Percentiles rank a stretch among this genome's conserved stretches.
Conservation (phyloP, 2,888 invertebrate genomes). For the Luperina nickerlii region DNA sequence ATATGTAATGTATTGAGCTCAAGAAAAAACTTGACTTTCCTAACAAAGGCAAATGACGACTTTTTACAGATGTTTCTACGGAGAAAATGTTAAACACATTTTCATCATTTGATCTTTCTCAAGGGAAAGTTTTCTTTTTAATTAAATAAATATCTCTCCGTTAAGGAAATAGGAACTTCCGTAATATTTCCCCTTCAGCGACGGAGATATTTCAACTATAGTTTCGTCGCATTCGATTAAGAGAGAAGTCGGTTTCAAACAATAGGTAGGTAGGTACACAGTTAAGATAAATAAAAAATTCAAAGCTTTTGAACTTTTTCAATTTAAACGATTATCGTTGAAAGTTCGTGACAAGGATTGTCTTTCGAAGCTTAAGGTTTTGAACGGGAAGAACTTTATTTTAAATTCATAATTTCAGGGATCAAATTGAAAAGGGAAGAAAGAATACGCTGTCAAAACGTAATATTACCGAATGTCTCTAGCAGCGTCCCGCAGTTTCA, state of each 20-base stretch:
- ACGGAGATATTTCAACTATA: conserved; percentile 26
- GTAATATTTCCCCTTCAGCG: conserved; percentile 11
- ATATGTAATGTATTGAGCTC: not conserved
- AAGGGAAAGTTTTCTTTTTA: conserved; percentile 26
- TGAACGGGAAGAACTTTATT: conserved; percentile 30
- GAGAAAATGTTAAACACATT: not conserved
- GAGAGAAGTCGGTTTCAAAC: conserved; percentile 25
- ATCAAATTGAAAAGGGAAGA: not conserved
- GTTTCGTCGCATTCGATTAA: conserved; percentile 28
- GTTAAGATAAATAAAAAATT: conserved; percentile 47
- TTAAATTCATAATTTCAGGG: conserved; percentile 32
- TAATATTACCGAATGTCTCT: not conserved
- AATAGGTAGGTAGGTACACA: conserved; percentile 2
- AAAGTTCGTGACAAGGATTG: conserved; percentile 37
- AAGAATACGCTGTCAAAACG: not conserved
- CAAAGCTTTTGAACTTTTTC: conserved; percentile 47
- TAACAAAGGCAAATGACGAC: not conserved
- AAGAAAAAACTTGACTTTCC: not conserved
- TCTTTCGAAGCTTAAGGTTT: conserved; percentile 35
- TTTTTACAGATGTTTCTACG: not conserved
- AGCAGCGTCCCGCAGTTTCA: no score
- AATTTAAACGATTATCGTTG: conserved; percentile 52
- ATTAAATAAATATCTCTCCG: conserved; percentile 26
- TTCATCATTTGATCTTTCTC: not conserved
- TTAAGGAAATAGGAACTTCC: conserved; percentile 12